Conservation (phyloP, 2,113 vertebrate genomes). For the Pseudopipra pipra region DNA sequence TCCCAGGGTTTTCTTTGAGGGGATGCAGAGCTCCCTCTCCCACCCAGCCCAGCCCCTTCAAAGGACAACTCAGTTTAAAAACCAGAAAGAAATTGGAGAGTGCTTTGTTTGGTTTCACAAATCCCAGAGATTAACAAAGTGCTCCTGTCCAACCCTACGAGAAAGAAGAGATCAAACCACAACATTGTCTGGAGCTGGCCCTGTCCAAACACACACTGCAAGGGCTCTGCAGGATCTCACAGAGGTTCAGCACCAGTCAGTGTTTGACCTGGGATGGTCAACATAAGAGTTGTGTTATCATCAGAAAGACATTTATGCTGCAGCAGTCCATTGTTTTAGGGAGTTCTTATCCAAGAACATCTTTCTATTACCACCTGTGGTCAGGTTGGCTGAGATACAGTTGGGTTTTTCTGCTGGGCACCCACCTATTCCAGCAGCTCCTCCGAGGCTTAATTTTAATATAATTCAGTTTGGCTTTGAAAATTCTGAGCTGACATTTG, state of each 20-base stretch:
- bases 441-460: background rate
- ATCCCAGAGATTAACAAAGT: background rate
- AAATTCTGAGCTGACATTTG: background rate
- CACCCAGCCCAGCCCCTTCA: background rate
- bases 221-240: background rate
- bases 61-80: background rate
- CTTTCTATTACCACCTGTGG: background rate
- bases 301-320: background rate
- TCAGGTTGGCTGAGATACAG: background rate
- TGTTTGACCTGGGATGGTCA: background rate
- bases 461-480: background rate
- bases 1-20: background rate
- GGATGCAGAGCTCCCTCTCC: background rate
- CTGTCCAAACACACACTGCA: background rate
- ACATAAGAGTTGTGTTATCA: background rate
- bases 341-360: fast-evolving
- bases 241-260: background rate
- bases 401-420: background rate
- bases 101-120: background rate
- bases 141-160: background rate
- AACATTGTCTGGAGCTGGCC: background rate
- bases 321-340: background rate
- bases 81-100: background rate
- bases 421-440: background rate
- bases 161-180: background rate